phyloP scores from a whole-genome alignment of 2,888 invertebrate species.

The Bimastos eiseni region DNA sequence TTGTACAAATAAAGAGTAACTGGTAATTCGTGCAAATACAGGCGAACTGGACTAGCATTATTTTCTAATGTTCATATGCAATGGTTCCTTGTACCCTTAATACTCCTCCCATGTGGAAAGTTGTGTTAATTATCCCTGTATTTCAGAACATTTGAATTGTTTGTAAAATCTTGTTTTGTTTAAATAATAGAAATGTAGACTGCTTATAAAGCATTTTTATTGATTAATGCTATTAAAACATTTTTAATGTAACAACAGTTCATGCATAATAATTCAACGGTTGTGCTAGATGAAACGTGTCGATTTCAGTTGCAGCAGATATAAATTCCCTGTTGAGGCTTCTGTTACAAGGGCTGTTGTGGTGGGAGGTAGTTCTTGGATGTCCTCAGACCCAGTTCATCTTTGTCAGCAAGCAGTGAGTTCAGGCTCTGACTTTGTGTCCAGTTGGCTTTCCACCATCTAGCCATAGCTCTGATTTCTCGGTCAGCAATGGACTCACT shows the following conservation, averaged over 20 bases:
- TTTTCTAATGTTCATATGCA: not conserved
- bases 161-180: not conserved
- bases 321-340: not conserved
- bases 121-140: not conserved
- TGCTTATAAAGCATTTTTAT: not conserved
- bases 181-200: not conserved
- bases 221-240: not conserved
- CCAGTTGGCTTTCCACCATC: not conserved
- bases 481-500: not conserved
- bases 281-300: not conserved
- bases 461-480: not conserved
- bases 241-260: not conserved
- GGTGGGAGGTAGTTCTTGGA: not conserved
- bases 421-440: not conserved
- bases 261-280: slow-evolving; percentile 13
- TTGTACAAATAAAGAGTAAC: no score
- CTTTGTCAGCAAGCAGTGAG: not conserved
- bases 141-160: not conserved
- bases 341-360: not conserved
- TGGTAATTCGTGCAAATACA: no score
- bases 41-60: not conserved
- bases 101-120: not conserved
- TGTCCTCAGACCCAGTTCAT: not conserved
- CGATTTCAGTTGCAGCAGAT: not conserved
- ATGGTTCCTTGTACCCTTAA: not conserved